Percentiles rank a stretch among this genome's conserved stretches.
phyloP scores from a whole-genome alignment of 2,888 invertebrate species.

The Ceriagrion tenellum region DNA sequence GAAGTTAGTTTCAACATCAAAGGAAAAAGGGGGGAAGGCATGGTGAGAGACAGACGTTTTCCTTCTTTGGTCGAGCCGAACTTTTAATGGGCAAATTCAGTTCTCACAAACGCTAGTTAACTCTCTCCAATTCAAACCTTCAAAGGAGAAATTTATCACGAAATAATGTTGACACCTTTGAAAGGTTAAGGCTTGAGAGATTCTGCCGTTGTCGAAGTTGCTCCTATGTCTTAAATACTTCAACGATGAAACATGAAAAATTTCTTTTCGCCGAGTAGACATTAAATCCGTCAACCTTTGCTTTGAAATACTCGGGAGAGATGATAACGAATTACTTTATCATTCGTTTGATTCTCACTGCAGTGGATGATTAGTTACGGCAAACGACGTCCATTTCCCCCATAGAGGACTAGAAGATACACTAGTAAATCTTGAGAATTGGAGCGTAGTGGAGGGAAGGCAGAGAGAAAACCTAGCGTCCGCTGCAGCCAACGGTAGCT shows the following conservation, averaged over 20 bases:
- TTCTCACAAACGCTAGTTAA: neutral
- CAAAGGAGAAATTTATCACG: neutral
- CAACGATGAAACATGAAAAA: neutral
- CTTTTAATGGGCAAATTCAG: neutral
- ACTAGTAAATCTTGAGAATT: too few relatives aligned
- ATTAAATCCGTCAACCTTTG: neutral
- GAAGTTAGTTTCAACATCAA: conserved; percentile 26
- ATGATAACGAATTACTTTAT: too few relatives aligned
- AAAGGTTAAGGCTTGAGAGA: neutral
- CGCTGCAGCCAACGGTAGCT: too few relatives aligned
- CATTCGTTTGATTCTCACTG: too few relatives aligned
- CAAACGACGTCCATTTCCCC: too few relatives aligned
- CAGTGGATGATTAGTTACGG: too few relatives aligned
- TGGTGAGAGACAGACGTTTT: neutral
- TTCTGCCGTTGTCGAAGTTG: neutral
- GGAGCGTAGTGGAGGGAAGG: too few relatives aligned
- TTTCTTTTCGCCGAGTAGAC: neutral
- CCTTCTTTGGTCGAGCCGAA: neutral
- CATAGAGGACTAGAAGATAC: too few relatives aligned
- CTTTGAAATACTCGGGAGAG: neutral
- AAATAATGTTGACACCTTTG: conserved; percentile 14
- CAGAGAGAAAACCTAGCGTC: too few relatives aligned
- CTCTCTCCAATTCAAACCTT: neutral
- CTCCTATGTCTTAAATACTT: neutral
- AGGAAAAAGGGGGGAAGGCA: neutral